phyloP scores from a whole-genome alignment of 2,797 vertebrate genomes.

The Pseudochirops cupreus region DNA sequence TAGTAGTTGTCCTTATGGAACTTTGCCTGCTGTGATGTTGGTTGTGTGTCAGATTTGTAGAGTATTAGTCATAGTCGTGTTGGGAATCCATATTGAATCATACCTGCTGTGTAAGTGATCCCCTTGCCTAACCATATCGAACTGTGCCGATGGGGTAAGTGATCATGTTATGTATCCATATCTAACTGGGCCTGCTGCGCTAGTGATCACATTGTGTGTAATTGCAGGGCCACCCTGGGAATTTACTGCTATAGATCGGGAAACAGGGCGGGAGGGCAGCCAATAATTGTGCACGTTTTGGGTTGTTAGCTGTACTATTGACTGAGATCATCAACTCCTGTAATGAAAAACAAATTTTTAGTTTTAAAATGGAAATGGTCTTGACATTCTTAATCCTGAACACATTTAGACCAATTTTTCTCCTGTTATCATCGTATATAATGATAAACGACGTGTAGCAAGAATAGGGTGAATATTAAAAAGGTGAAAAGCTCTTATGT shows the following conservation, averaged over 20 bases:
- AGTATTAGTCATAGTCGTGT: constrained; percentile 13
- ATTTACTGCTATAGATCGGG: constrained; percentile 65
- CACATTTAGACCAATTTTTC: constrained; percentile 25
- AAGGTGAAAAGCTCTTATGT: constrained; percentile 14
- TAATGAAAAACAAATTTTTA: constrained; percentile 44
- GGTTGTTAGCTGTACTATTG: constrained; percentile 27
- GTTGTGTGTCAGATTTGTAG: not conserved
- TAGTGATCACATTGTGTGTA: constrained; percentile 47
- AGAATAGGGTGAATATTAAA: constrained; percentile 29
- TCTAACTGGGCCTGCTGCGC: constrained; percentile 56
- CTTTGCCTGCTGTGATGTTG: not conserved
- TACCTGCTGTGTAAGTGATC: constrained; percentile 45
- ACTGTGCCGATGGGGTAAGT: constrained; percentile 47
- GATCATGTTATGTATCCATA: constrained; percentile 57
- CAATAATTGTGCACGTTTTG: constrained; percentile 53
- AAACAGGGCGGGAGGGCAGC: constrained; percentile 48
- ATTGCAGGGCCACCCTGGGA: constrained; percentile 48
- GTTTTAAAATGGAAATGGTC: constrained; percentile 50
- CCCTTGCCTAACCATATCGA: constrained; percentile 46
- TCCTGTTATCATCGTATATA: constrained; percentile 49
- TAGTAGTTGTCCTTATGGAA: not conserved
- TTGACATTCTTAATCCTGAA: constrained; percentile 50
- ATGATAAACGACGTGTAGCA: constrained; percentile 63
- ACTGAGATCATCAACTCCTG: constrained; percentile 22
- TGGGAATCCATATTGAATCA: constrained; percentile 50